Percentiles rank a stretch among this genome's conserved stretches.
phyloP scores from a whole-genome alignment of 2,797 vertebrate genomes.

The Coranthus polyacanthus region DNA sequence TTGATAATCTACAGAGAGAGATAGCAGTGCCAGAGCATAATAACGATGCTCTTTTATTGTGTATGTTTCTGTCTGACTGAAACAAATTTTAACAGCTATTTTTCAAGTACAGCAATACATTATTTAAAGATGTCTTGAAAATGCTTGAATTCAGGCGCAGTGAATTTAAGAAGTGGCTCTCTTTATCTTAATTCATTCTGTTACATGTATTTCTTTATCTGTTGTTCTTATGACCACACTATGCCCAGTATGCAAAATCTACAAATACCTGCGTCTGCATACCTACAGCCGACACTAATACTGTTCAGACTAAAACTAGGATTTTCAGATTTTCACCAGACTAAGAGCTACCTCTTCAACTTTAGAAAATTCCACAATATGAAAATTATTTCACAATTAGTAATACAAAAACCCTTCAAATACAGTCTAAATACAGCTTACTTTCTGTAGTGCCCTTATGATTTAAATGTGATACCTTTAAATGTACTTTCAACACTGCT shows the following conservation, averaged over 20 bases:
- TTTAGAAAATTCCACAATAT: no score
- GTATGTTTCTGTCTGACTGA: background rate
- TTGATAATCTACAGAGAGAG: constrained; percentile 48
- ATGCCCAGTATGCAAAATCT: background rate
- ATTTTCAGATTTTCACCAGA: no score
- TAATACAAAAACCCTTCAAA: no score
- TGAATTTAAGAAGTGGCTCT: constrained; percentile 10
- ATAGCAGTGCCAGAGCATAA: constrained; percentile 15
- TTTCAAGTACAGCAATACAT: constrained; percentile 6
- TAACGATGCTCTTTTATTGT: background rate
- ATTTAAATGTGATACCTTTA: no score
- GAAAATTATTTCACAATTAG: no score
- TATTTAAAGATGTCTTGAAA: constrained; percentile 11
- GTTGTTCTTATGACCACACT: constrained; percentile 11
- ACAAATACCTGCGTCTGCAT: background rate
- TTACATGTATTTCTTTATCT: background rate
- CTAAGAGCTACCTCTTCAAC: no score
- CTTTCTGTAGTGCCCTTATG: no score
- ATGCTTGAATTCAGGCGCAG: constrained; percentile 14
- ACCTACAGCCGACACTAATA: no score
- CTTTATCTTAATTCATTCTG: background rate
- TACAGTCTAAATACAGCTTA: no score
- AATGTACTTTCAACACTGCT: no score
- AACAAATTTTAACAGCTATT: constrained; percentile 14
- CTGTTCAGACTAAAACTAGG: no score